Evolutionary conservation across 2,888 invertebrate species (phyloP).

Genomic region (Lycia hirtaria): DNA sequence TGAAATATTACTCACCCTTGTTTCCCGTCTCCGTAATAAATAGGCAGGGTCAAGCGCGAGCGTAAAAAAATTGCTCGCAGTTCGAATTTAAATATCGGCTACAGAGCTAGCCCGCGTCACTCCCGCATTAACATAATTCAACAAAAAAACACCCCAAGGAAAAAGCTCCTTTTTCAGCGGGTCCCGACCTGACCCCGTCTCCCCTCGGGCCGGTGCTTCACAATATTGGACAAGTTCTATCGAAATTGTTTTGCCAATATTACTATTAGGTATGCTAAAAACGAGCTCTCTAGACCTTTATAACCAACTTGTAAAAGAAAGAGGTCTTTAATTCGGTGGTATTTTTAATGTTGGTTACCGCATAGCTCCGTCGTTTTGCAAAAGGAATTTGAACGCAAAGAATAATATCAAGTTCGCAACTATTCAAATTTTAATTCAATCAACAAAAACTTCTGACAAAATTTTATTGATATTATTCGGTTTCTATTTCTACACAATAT

Average conservation of each 20-base stretch:
- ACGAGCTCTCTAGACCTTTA: constrained; percentile 26
- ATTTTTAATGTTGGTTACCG: too few relatives aligned
- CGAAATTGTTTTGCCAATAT: constrained; percentile 45
- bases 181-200: constrained; percentile 62
- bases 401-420: too few relatives aligned
- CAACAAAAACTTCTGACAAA: too few relatives aligned
- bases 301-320: too few relatives aligned
- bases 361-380: too few relatives aligned
- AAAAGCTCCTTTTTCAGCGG: constrained; percentile 63
- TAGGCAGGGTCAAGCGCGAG: constrained; percentile 55
- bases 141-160: constrained; percentile 72
- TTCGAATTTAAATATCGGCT: constrained; percentile 79
- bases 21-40: constrained; percentile 54
- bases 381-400: too few relatives aligned
- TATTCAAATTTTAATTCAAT: too few relatives aligned
- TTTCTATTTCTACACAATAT: too few relatives aligned
- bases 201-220: constrained; percentile 54
- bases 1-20: constrained; percentile 53
- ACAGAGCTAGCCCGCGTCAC: constrained; percentile 69
- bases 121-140: constrained; percentile 79
- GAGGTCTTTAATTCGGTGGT: too few relatives aligned
- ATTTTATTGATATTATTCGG: too few relatives aligned
- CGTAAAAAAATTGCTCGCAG: constrained; percentile 61
- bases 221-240: constrained; percentile 70
- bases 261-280: constrained; percentile 35